These are phyloP conservation scores for Hymenopus coronatus DNA, from an alignment of 2,888 invertebrate species.

Conservation along the genomic window DNA sequence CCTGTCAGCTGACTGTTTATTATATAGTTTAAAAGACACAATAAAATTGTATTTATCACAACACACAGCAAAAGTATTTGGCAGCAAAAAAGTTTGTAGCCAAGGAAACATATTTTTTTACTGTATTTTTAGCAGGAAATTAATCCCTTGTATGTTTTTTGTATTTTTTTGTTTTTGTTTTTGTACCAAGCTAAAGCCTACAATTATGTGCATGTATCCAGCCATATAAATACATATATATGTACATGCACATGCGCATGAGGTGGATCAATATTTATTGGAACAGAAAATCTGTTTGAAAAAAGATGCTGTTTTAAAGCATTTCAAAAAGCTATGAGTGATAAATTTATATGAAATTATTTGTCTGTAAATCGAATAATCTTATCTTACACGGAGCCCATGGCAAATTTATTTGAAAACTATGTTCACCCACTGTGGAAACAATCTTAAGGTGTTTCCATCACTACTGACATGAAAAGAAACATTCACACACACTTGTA, in stretches of 20 bases:
- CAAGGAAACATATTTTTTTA: conserved; percentile 27
- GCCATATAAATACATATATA: conserved; percentile 12
- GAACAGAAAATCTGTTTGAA: neutral
- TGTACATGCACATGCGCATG: conserved; percentile 7
- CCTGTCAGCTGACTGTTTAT: conserved; percentile 33
- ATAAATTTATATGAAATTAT: neutral
- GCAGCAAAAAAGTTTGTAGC: conserved; percentile 33
- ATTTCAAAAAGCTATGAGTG: neutral
- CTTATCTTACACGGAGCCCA: neutral
- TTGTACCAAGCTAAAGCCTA: conserved; percentile 15
- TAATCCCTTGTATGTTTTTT: conserved; percentile 6
- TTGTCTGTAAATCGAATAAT: neutral
- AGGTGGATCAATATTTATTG: conserved; percentile 17
- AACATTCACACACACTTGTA: neutral
- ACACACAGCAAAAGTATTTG: conserved; percentile 35
- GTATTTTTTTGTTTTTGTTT: neutral
- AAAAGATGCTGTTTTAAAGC: neutral
- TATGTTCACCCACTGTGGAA: neutral
- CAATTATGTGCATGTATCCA: conserved; percentile 17
- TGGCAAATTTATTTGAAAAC: too few species aligned
- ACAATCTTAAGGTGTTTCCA: neutral
- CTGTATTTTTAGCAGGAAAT: conserved; percentile 26
- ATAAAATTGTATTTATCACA: conserved; percentile 35
- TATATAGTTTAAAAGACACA: conserved; percentile 34
- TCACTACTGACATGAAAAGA: neutral